These are phyloP conservation scores for Bos taurus DNA, from an alignment of 2,113 vertebrate genomes.

Conservation along the genomic window DNA sequence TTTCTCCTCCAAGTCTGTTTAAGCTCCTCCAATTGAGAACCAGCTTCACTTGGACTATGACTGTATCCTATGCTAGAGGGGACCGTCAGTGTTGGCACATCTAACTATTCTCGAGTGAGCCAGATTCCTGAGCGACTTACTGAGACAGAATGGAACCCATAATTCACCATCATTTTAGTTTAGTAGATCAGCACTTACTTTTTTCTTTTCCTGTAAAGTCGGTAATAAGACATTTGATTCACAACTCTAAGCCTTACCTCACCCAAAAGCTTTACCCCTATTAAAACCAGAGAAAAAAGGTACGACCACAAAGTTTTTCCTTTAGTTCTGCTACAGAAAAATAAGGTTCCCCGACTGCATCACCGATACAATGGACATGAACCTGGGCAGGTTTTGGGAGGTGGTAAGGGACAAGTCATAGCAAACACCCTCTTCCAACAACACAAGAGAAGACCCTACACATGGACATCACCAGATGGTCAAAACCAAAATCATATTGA, in stretches of 20 bases:
- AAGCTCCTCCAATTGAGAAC: background rate
- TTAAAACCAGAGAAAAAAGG: background rate
- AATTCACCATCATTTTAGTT: background rate
- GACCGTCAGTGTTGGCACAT: background rate
- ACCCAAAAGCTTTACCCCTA: background rate
- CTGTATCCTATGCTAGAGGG: background rate
- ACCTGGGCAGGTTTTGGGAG: background rate
- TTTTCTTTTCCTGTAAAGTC: background rate
- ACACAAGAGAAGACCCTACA: background rate
- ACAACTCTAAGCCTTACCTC: background rate
- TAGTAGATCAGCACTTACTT: background rate
- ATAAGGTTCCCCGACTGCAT: background rate
- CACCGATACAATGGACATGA: background rate
- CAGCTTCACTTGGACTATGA: background rate
- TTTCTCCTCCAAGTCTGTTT: background rate
- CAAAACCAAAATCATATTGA: background rate
- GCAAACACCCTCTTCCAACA: background rate
- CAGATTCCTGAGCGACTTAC: background rate
- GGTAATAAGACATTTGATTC: background rate
- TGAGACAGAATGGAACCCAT: background rate
- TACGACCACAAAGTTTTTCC: background rate
- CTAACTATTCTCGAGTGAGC: background rate
- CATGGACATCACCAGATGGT: background rate
- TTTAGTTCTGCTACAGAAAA: background rate
- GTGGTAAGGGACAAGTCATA: background rate